Percentiles rank a stretch among this genome's conserved stretches.
Evolutionary conservation across 2,888 invertebrate genomes (phyloP).

Genomic region (Dasysyrphus albostriatus): DNA sequence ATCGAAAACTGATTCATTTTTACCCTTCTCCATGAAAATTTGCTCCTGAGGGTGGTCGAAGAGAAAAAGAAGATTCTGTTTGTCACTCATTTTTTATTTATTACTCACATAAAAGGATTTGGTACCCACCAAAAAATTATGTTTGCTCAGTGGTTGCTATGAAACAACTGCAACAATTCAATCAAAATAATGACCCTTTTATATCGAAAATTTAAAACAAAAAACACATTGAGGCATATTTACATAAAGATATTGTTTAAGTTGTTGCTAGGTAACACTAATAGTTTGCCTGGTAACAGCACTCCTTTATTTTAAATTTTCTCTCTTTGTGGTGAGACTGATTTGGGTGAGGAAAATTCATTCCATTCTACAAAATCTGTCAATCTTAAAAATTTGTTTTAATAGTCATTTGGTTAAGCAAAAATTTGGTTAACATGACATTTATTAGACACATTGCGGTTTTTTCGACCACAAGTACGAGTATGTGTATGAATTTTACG

Average conservation of each 20-base stretch:
- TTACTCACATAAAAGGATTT: neutral
- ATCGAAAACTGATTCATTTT: slow-evolving; percentile 86
- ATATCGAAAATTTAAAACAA: neutral
- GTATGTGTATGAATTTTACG: too few species aligned
- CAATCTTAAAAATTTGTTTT: too few species aligned
- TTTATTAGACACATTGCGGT: too few species aligned
- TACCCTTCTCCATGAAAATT: slow-evolving; percentile 90
- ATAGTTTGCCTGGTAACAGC: too few species aligned
- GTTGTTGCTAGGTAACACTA: too few species aligned
- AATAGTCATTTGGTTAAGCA: too few species aligned
- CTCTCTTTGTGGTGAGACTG: neutral
- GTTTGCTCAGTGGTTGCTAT: neutral
- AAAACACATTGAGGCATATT: neutral
- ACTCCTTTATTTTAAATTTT: neutral
- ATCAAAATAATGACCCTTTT: neutral
- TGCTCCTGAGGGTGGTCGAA: slow-evolving; percentile 92
- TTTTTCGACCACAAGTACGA: too few species aligned
- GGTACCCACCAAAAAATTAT: neutral
- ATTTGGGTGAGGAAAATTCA: neutral
- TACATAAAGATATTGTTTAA: too few species aligned
- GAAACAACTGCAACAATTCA: neutral
- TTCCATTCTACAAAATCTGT: too few species aligned
- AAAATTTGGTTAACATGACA: too few species aligned
- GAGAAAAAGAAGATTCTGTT: slow-evolving; percentile 86
- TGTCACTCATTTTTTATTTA: slow-evolving; percentile 80